Percentiles rank a stretch among this genome's conserved stretches.
Conservation (phyloP, 2,113 vertebrate species). For the Echinops telfairi region DNA sequence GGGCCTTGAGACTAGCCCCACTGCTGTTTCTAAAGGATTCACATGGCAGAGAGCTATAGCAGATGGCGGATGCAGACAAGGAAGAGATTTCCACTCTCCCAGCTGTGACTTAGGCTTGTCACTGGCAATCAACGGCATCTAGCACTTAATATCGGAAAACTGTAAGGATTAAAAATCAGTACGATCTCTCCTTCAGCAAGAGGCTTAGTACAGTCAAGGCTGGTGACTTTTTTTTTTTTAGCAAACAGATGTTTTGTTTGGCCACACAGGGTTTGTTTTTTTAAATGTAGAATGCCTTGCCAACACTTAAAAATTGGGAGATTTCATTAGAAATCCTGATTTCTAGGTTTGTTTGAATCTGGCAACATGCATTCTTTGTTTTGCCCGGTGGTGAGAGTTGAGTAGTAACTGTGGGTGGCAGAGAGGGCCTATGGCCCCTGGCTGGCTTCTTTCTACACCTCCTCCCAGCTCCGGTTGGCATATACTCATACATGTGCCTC, state of each 20-base stretch:
- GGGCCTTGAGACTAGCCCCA: constrained; percentile 33
- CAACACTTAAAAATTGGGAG: constrained; percentile 13
- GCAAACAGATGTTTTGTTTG: constrained; percentile 35
- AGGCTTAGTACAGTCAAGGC: neutral
- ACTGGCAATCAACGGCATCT: constrained; percentile 52
- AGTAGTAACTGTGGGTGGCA: neutral
- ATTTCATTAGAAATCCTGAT: constrained; percentile 6
- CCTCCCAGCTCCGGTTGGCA: neutral
- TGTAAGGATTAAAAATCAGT: constrained; percentile 18
- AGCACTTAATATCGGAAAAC: constrained; percentile 38
- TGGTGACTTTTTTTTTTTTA: constrained; percentile 7
- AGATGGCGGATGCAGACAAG: constrained; percentile 64
- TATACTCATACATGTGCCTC: neutral
- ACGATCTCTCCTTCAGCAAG: constrained; percentile 16
- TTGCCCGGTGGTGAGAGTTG: neutral
- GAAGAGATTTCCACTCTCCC: constrained; percentile 56
- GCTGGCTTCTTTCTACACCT: neutral
- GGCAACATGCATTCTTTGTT: neutral
- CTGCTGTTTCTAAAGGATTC: constrained; percentile 56
- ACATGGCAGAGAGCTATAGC: constrained; percentile 44
- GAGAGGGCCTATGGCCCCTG: neutral
- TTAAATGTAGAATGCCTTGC: neutral
- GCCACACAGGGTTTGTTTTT: neutral
- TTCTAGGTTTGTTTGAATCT: neutral
- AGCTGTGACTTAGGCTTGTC: constrained; percentile 63